Conservation (phyloP, 2,113 vertebrate genomes). For the Carollia perspicillata region DNA sequence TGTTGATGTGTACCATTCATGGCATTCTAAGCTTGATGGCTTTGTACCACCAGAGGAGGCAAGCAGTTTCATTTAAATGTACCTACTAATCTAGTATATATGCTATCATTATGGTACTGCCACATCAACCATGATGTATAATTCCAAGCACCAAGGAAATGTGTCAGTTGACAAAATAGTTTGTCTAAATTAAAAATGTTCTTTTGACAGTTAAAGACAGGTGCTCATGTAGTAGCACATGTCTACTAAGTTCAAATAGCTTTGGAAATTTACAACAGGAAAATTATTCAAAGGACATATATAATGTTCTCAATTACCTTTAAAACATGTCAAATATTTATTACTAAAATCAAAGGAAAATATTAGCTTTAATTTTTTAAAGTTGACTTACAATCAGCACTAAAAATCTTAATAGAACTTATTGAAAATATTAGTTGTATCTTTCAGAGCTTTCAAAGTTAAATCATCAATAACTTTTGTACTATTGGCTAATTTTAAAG, state of each 20-base stretch:
- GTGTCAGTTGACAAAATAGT: slow-evolving; percentile 42
- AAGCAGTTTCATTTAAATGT: slow-evolving; percentile 71
- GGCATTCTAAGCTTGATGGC: slow-evolving; percentile 45
- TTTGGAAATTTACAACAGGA: background rate
- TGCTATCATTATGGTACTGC: slow-evolving; percentile 1
- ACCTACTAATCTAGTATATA: slow-evolving; percentile 34
- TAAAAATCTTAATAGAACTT: background rate
- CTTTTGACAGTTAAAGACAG: background rate
- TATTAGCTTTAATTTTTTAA: background rate
- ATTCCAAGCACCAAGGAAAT: slow-evolving; percentile 44
- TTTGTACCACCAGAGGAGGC: slow-evolving; percentile 31
- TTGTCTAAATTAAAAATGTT: slow-evolving; percentile 50
- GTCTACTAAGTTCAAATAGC: slow-evolving; percentile 1
- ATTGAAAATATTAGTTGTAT: background rate
- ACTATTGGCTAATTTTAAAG: background rate
- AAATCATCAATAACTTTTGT: background rate
- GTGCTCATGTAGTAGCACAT: background rate
- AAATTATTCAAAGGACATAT: background rate
- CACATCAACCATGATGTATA: slow-evolving; percentile 21
- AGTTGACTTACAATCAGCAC: background rate
- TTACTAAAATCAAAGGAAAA: background rate
- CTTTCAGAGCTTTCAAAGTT: background rate
- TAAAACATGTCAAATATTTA: background rate
- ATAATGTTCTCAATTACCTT: background rate
- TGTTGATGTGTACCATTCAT: slow-evolving; percentile 64